Evolutionary conservation across 2,888 invertebrate species (phyloP).

Genomic region (Vandiemenella viatica): DNA sequence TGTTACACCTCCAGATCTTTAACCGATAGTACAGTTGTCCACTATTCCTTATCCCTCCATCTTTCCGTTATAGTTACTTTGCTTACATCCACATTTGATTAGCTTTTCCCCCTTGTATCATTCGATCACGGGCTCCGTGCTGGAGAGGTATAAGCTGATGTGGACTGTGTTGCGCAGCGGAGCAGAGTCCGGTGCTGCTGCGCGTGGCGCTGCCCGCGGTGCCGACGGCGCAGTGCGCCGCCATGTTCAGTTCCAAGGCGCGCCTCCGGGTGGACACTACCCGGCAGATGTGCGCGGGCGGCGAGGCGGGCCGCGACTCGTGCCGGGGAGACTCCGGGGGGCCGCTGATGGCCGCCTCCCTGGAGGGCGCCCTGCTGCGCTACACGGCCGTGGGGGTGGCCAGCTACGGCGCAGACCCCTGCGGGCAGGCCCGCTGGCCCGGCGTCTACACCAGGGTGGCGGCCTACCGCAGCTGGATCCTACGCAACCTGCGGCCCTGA

Average conservation of each 20-base stretch:
- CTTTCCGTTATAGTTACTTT: too few relatives aligned
- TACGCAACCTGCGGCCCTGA: background rate
- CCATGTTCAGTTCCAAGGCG: background rate
- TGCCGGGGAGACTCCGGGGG: conserved; percentile 66
- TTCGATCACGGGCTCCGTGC: too few relatives aligned
- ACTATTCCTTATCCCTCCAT: too few relatives aligned
- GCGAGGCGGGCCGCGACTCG: conserved; percentile 48
- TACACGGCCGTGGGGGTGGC: background rate
- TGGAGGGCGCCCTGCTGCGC: conserved; percentile 2
- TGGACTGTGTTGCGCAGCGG: too few relatives aligned
- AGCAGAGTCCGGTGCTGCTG: too few relatives aligned
- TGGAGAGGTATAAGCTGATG: too few relatives aligned
- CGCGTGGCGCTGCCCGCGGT: too few relatives aligned
- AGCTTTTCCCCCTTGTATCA: too few relatives aligned
- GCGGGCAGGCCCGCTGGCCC: background rate
- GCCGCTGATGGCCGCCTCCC: conserved; percentile 31
- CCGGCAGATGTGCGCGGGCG: conserved; percentile 53
- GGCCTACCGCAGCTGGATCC: background rate
- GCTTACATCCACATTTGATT: too few relatives aligned
- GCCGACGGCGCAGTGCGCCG: too few relatives aligned
- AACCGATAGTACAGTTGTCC: too few relatives aligned
- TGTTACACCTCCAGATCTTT: too few relatives aligned
- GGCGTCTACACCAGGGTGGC: background rate
- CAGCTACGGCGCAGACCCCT: background rate
- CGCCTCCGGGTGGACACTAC: background rate